phyloP scores from a whole-genome alignment of 1,140 invertebrate species.

The Propsilocerus akamusi region DNA sequence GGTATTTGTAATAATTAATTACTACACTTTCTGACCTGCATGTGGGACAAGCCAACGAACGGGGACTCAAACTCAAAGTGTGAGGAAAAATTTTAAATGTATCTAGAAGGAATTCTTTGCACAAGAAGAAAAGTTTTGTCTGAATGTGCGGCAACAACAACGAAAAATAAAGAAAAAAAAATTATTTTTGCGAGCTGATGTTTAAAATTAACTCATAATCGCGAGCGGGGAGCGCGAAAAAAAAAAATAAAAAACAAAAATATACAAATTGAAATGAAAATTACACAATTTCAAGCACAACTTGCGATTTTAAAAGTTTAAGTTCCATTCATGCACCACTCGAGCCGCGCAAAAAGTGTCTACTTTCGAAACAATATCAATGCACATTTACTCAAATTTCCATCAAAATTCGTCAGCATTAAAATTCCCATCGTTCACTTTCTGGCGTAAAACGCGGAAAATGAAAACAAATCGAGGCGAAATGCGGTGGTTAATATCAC shows the following conservation, averaged over 20 bases:
- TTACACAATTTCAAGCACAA: background rate
- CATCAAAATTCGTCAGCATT: no score
- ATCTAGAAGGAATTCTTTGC: no score
- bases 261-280: background rate
- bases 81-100: no score
- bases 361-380: background rate
- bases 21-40: background rate
- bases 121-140: background rate
- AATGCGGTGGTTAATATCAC: no score
- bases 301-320: background rate
- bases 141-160: no score
- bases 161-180: background rate
- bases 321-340: no score
- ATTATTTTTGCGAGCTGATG: background rate
- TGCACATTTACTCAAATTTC: background rate
- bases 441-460: no score
- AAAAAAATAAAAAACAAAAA: background rate
- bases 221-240: background rate
- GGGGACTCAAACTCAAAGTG: no score
- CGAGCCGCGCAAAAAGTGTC: no score
- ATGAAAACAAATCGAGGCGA: no score
- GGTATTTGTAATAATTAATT: background rate
- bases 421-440: no score
- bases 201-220: constrained; percentile 1
- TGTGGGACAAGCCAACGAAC: no score